A percentile compares a stretch with the other conserved stretches of the same genome.
Evolutionary conservation across 23 tunicate species (phyloP).

Genomic region (Styela clava): DNA sequence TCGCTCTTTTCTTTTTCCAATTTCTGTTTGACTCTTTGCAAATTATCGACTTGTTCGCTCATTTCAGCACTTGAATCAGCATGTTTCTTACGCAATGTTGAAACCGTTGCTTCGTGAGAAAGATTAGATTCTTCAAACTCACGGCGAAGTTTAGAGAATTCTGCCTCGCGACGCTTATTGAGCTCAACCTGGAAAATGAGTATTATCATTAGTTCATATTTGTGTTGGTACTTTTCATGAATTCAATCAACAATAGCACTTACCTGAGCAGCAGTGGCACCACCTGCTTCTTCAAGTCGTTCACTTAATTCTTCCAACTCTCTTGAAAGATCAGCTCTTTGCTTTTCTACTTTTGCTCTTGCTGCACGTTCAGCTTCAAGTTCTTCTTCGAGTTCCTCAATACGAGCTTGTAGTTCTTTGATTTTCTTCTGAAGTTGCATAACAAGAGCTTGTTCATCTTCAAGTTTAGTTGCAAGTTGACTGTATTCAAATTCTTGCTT

Average conservation of each 20-base stretch:
- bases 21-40: conserved; percentile 35
- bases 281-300: conserved; percentile 58
- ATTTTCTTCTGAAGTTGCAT: conserved; percentile 93
- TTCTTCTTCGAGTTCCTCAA: conserved; percentile 55
- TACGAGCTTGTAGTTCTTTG: conserved; percentile 87
- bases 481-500: conserved; percentile 96
- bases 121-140: conserved; percentile 40
- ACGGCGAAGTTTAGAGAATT: conserved; percentile 38
- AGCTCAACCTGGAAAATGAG: conserved; percentile 31
- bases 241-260: too few species aligned
- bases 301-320: conserved; percentile 50
- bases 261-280: conserved; percentile 48
- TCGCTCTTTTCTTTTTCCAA: conserved; percentile 40
- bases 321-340: conserved; percentile 37
- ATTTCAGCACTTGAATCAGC: conserved; percentile 46
- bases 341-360: conserved; percentile 44
- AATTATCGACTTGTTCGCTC: conserved; percentile 38
- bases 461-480: conserved; percentile 84
- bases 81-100: conserved; percentile 42
- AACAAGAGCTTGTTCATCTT: conserved; percentile 96
- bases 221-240: too few species aligned
- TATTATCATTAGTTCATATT: too few species aligned
- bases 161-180: conserved; percentile 45
- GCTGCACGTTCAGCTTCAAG: conserved; percentile 45
- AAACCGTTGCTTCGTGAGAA: conserved; percentile 38